phyloP scores from a whole-genome alignment of 1,140 invertebrate species.

The Nixonia krombeini region DNA sequence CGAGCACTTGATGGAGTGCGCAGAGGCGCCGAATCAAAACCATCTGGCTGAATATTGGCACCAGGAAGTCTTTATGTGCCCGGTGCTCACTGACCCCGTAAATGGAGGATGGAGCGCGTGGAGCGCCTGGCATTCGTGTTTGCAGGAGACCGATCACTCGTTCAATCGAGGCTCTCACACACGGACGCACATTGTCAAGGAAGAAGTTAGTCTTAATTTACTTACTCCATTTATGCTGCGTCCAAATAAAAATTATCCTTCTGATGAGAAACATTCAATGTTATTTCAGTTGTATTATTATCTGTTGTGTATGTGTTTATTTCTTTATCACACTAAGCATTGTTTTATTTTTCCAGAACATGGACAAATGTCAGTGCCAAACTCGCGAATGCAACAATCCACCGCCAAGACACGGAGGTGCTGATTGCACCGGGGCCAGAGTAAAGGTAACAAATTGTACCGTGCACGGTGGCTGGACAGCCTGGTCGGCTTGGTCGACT shows the following conservation, averaged over 20 bases:
- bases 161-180: slow-evolving; percentile 24
- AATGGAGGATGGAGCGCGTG: slow-evolving; percentile 76
- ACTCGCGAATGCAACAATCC: slow-evolving; percentile 87
- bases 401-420: slow-evolving; percentile 83
- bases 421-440: slow-evolving; percentile 72
- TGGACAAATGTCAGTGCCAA: slow-evolving; percentile 84
- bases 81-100: slow-evolving; percentile 75
- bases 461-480: slow-evolving; percentile 88
- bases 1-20: slow-evolving; percentile 79
- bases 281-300: no score
- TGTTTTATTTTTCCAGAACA: slow-evolving; percentile 17
- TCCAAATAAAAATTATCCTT: no score
- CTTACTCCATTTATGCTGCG: no score
- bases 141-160: slow-evolving; percentile 67
- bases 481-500: slow-evolving; percentile 89
- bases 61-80: slow-evolving; percentile 79
- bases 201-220: slow-evolving; percentile 25
- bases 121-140: slow-evolving; percentile 68
- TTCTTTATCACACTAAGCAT: no score
- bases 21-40: slow-evolving; percentile 76
- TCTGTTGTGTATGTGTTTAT: no score
- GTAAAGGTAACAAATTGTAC: slow-evolving; percentile 83
- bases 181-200: slow-evolving; percentile 36
- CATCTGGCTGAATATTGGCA: slow-evolving; percentile 77
- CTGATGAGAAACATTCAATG: no score